These are phyloP conservation scores for Lerema accius DNA, from an alignment of 1,140 invertebrate species.

Conservation along the genomic window DNA sequence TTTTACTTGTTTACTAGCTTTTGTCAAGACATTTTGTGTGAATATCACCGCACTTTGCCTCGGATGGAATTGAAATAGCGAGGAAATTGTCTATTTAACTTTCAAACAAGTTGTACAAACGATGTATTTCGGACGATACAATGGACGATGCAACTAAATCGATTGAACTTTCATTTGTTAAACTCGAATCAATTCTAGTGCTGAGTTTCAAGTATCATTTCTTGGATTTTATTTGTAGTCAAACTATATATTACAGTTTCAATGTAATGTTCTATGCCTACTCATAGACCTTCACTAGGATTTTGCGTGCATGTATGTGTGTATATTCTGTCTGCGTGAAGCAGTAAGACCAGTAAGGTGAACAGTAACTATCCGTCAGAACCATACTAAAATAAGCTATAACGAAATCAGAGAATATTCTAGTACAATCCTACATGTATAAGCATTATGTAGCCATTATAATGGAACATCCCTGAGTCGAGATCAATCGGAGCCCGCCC, in stretches of 20 bases:
- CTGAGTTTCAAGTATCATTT: too few species aligned
- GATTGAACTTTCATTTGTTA: too few species aligned
- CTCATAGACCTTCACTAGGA: too few species aligned
- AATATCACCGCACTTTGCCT: background rate
- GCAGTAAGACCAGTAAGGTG: too few species aligned
- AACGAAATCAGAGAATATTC: background rate
- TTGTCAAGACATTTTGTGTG: background rate
- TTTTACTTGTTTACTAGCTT: slow-evolving; percentile 12
- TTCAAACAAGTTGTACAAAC: background rate
- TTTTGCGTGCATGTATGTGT: too few species aligned
- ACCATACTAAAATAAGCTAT: background rate
- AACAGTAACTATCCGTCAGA: too few species aligned
- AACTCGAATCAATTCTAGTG: too few species aligned
- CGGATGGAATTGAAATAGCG: background rate
- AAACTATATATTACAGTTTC: too few species aligned
- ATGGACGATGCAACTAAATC: too few species aligned
- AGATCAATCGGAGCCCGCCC: slow-evolving; percentile 26
- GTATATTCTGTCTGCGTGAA: too few species aligned
- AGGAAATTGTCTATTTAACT: background rate
- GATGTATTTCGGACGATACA: background rate
- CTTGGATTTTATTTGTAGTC: too few species aligned
- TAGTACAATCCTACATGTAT: slow-evolving; percentile 2
- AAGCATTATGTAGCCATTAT: slow-evolving; percentile 19
- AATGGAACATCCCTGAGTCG: slow-evolving; percentile 19
- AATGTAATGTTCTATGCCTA: too few species aligned